phyloP scores from a whole-genome alignment of 2,888 invertebrate genomes.

The Pyrrhosoma nymphula region DNA sequence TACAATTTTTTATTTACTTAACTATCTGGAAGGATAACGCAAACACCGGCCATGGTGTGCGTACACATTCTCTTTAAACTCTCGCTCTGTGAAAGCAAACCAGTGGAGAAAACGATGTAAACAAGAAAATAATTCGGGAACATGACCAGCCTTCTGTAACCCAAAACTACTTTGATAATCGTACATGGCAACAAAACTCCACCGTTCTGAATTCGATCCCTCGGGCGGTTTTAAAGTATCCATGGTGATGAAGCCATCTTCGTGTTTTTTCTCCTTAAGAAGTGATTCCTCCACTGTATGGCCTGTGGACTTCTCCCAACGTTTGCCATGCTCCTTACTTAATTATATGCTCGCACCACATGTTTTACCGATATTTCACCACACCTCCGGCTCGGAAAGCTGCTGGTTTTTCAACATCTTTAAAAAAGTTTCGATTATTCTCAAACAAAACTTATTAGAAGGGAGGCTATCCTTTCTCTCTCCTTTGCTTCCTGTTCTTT shows the following conservation, averaged over 20 bases:
- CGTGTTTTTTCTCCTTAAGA: neutral
- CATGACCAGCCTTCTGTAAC: neutral
- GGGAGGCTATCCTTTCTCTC: no score
- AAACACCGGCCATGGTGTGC: neutral
- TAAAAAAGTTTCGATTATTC: no score
- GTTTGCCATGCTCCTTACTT: no score
- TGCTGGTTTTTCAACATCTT: no score
- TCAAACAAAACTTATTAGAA: no score
- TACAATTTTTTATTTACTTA: neutral
- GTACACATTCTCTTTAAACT: neutral
- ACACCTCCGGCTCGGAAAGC: no score
- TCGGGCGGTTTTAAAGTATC: neutral
- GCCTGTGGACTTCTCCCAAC: no score
- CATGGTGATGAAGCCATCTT: neutral
- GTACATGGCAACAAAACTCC: neutral
- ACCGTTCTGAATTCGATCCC: neutral
- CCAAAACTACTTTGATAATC: neutral
- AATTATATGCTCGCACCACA: no score
- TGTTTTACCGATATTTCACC: no score
- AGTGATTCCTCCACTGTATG: no score
- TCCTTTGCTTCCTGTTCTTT: no score
- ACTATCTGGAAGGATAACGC: neutral
- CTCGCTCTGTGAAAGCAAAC: neutral
- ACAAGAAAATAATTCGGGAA: neutral
- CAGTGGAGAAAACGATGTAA: neutral